Evolutionary conservation across 2,797 vertebrate genomes (phyloP).

Genomic region (Octomys mimax): DNA sequence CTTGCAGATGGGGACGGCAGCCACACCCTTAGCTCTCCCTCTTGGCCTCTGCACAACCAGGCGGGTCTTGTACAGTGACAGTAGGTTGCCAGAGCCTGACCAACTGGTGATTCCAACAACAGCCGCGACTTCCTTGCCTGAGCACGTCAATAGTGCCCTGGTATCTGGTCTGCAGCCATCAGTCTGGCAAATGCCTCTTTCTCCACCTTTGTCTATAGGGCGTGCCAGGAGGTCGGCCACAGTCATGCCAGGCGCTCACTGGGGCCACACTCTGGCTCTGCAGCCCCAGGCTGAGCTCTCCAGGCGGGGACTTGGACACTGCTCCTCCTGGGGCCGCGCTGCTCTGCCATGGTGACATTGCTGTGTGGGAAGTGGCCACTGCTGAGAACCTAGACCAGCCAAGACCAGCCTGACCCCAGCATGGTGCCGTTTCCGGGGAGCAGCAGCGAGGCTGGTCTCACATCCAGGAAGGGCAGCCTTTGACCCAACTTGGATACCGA

Average conservation of each 20-base stretch:
- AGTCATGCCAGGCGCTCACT: background rate
- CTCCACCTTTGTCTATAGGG: background rate
- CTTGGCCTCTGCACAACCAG: too few relatives aligned
- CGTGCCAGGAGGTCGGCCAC: background rate
- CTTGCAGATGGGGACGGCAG: background rate
- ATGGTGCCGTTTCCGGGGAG: background rate
- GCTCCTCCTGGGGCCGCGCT: too few relatives aligned
- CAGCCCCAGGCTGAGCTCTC: background rate
- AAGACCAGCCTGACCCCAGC: background rate
- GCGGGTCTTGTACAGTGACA: too few relatives aligned
- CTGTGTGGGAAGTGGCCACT: background rate
- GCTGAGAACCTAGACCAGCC: background rate
- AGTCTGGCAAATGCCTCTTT: too few relatives aligned
- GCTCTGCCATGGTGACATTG: background rate
- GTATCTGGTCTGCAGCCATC: background rate
- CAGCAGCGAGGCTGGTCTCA: background rate
- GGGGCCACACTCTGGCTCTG: background rate
- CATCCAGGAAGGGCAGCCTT: background rate
- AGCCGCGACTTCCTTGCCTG: background rate
- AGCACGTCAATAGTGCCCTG: too few relatives aligned
- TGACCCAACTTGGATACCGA: background rate
- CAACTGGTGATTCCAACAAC: background rate
- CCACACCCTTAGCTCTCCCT: too few relatives aligned
- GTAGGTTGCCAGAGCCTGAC: too few relatives aligned
- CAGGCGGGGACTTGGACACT: background rate